A percentile compares a stretch with the other conserved stretches of the same genome.
These are phyloP conservation scores for Poecilia gillii DNA, from an alignment of 2,797 vertebrate genomes.

Conservation along the genomic window DNA sequence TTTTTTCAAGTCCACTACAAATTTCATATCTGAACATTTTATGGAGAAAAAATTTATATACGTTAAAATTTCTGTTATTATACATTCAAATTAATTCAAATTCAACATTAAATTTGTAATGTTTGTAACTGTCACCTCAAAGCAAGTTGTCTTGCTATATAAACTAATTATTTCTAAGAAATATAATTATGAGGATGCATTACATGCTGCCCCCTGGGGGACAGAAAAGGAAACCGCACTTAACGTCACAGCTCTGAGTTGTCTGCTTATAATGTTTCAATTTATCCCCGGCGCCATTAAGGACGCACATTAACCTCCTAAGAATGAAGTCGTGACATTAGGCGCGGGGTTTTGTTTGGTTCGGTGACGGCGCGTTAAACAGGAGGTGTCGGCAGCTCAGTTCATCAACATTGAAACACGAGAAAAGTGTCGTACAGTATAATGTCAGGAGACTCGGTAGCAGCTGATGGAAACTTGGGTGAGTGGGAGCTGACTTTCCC, in stretches of 20 bases:
- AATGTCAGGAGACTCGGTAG: constrained; percentile 56
- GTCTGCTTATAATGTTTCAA: neutral
- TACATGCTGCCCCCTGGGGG: constrained; percentile 47
- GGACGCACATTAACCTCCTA: neutral
- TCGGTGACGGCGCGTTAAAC: constrained; percentile 13
- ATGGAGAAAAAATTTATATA: neutral
- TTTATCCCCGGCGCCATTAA: neutral
- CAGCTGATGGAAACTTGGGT: constrained; percentile 72
- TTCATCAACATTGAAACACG: constrained; percentile 51
- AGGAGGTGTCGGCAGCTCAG: constrained; percentile 7
- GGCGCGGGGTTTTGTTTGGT: neutral
- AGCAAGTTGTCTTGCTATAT: neutral
- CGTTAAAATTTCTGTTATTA: neutral
- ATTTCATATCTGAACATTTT: neutral
- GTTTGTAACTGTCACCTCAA: too few species aligned
- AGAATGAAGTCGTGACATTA: neutral
- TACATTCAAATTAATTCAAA: neutral
- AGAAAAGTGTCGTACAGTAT: constrained; percentile 29
- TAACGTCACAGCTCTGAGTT: neutral
- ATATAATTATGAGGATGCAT: neutral
- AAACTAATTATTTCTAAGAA: neutral
- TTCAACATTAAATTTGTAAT: neutral
- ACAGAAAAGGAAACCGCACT: constrained; percentile 27
- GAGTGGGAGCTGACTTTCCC: constrained; percentile 25
- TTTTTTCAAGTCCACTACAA: neutral